Base-by-base conservation (phyloP, 23 tunicate species). In the Phallusia fumigata region DNA sequence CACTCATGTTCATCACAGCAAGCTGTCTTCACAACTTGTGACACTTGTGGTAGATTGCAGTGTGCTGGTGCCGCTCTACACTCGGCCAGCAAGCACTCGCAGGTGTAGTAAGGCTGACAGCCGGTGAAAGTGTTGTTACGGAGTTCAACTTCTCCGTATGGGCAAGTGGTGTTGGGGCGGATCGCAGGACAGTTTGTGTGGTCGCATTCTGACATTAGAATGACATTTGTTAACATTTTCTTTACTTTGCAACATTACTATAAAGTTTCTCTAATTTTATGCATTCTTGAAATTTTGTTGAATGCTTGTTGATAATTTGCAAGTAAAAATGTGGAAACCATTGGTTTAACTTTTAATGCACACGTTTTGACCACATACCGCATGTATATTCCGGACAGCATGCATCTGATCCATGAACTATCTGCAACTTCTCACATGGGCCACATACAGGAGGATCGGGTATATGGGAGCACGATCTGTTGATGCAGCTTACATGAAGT, bases 341-440 rank as follows among this genome's bases (percentile, higher is more conserved):
- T n/a, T n/a, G n/a, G n/a, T n/a, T n/a, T n/a, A n/a, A n/a, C n/a
- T n/a, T n/a, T n/a, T n/a, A n/a, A n/a, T n/a, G n/a, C n/a, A n/a
- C n/a, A n/a, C n/a, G n/a, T n/a, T n/a, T n/a, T n/a, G n/a, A 15
- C 58, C 58, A 51, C 52, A 18, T 34, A 88, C 93, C 88, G 52
- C 93, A 88, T 0, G 53, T 76, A 49, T 85, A 65, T 16, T 84
- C 53, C 10, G 93, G 93, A 79, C 93, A 88, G 64, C 93, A 88
- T 16, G 88, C 78, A 52, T 84, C 84, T 30, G 84, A 45, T 65
- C 84, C 84, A 13, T n/a, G 75, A 2, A 0, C 51, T 31, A 84
- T 31, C 36, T 69, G 40, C 6, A 64, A 31, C 19, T 30, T 79
- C 53, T 84, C 84, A 50, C 93, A 88, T 30, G 35, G 75, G 10